These are phyloP conservation scores for Eutolmus rufibarbis DNA, from an alignment of 2,888 invertebrate species.

Conservation along the genomic window DNA sequence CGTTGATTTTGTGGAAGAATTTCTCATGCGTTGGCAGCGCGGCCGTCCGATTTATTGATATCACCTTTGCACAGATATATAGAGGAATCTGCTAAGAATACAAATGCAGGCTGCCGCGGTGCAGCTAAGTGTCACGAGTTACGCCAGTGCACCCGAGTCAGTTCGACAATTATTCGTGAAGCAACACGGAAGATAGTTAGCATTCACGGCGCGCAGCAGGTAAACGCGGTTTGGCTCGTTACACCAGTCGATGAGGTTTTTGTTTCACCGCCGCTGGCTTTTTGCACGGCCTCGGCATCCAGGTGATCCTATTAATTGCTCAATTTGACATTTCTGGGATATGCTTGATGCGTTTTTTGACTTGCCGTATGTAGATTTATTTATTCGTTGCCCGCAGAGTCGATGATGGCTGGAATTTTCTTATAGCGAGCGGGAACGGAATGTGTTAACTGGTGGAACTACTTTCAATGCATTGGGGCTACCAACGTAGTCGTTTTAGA, in stretches of 20 bases:
- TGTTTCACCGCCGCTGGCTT: background rate
- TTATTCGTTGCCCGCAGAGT: background rate
- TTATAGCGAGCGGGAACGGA: background rate
- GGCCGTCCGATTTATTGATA: background rate
- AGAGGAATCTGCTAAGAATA: background rate
- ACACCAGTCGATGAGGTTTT: background rate
- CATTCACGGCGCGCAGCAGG: background rate
- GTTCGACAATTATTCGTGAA: background rate
- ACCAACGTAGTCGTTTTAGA: background rate
- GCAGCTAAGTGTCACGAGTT: background rate
- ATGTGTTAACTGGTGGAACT: background rate
- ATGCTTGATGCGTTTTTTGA: background rate
- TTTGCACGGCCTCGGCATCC: background rate
- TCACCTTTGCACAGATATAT: background rate
- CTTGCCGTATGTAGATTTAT: background rate
- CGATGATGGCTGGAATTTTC: constrained; percentile 4
- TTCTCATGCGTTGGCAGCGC: background rate
- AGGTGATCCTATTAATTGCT: constrained; percentile 17
- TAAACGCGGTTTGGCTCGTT: background rate
- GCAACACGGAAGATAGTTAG: constrained; percentile 2
- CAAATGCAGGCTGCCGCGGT: background rate
- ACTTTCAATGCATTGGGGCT: background rate
- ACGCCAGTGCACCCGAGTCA: background rate
- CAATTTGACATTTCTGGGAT: constrained; percentile 19
- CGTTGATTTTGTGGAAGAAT: background rate